Percentiles rank a stretch among this genome's conserved stretches.
phyloP scores from a whole-genome alignment of 2,113 vertebrate species.

The Murina feae region DNA sequence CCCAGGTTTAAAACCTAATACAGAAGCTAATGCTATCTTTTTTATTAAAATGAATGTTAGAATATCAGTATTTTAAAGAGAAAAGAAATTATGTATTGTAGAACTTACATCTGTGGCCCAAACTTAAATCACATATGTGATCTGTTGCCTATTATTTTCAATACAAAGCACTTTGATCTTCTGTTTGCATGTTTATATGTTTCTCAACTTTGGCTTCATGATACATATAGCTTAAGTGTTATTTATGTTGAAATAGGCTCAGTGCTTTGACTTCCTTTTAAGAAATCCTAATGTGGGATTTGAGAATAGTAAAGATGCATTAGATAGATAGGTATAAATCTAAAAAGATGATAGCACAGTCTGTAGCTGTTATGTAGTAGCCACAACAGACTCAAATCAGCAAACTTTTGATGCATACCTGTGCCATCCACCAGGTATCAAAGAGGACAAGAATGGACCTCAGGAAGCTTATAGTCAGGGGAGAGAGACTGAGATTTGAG shows the following conservation, averaged over 20 bases:
- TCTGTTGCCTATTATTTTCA: constrained; percentile 8
- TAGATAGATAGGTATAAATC: background rate
- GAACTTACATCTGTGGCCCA: background rate
- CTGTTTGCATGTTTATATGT: background rate
- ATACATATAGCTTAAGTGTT: background rate
- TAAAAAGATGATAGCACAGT: background rate
- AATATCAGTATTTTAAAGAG: constrained; percentile 17
- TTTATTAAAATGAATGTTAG: constrained; percentile 12
- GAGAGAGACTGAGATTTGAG: background rate
- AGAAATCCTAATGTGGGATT: background rate
- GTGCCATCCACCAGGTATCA: background rate
- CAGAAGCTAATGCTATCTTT: constrained; percentile 9
- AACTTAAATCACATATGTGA: background rate
- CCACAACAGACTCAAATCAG: background rate
- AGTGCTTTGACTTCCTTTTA: background rate
- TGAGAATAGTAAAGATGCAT: background rate
- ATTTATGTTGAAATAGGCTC: constrained; percentile 10
- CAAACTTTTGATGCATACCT: background rate
- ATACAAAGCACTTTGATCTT: background rate
- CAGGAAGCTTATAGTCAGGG: background rate
- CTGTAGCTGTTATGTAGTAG: background rate
- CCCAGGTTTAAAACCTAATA: constrained; percentile 17
- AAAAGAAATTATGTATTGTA: background rate
- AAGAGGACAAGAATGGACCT: background rate
- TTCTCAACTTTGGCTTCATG: background rate